These are phyloP conservation scores for Pseudomyrmex flavicornis DNA, from an alignment of 1,140 invertebrate species.

Conservation along the genomic window DNA sequence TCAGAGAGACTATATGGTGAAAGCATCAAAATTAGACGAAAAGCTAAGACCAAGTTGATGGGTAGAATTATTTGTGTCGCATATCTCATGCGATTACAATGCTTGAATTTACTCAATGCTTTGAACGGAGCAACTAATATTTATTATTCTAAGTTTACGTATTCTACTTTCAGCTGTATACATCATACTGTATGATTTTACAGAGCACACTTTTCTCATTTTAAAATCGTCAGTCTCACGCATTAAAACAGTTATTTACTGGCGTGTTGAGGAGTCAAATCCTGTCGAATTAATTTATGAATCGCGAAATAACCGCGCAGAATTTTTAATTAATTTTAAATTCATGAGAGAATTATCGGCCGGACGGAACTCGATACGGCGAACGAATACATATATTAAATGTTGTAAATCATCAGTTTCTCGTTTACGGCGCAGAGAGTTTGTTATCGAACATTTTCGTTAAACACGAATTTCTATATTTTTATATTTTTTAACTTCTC, in stretches of 20 bases:
- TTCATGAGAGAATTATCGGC: slow-evolving; percentile 11
- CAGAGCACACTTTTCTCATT: slow-evolving; percentile 10
- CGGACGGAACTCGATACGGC: slow-evolving; percentile 12
- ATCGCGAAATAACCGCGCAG: slow-evolving; percentile 48
- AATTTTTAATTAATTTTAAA: slow-evolving; percentile 59
- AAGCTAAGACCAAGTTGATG: neutral
- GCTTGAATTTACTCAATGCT: neutral
- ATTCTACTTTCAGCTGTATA: slow-evolving; percentile 10
- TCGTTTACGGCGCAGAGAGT: neutral
- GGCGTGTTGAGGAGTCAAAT: slow-evolving; percentile 46
- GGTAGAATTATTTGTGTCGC: neutral
- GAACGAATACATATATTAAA: slow-evolving; percentile 40
- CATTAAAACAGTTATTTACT: slow-evolving; percentile 52
- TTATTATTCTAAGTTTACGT: neutral
- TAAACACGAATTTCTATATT: slow-evolving; percentile 10
- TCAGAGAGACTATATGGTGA: slow-evolving; percentile 6
- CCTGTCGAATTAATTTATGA: slow-evolving; percentile 49
- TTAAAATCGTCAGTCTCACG: slow-evolving; percentile 34
- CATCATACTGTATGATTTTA: neutral
- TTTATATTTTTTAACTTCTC: neutral
- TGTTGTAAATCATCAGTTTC: slow-evolving; percentile 6
- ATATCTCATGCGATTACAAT: neutral
- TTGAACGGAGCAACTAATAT: neutral
- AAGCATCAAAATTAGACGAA: neutral
- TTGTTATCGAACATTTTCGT: slow-evolving; percentile 6